Conservation (phyloP, 2,797 vertebrate species). For the Microctenopoma steveboyesi region DNA sequence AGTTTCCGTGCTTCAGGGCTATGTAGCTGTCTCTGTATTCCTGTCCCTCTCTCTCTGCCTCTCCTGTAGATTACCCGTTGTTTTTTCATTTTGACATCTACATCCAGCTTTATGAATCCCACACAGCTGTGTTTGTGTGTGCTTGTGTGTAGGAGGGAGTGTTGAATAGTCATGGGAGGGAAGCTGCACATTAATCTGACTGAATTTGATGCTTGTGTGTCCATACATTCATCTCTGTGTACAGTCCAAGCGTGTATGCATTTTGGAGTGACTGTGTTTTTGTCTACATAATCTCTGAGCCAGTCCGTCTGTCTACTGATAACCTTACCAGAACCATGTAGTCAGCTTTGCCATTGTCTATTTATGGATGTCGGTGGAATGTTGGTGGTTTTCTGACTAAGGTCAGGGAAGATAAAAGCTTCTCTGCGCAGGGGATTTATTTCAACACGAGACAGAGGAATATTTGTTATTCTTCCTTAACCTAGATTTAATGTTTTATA, state of each 20-base stretch:
- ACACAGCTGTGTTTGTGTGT: constrained; percentile 55
- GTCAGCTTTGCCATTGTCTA: constrained; percentile 53
- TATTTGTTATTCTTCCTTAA: neutral
- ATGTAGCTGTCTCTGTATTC: constrained; percentile 26
- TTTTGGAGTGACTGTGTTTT: constrained; percentile 28
- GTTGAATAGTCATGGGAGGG: constrained; percentile 54
- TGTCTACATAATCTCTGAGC: constrained; percentile 43
- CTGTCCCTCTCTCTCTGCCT: constrained; percentile 31
- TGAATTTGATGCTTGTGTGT: constrained; percentile 49
- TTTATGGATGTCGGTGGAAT: constrained; percentile 51
- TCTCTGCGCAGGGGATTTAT: constrained; percentile 19
- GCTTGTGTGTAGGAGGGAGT: constrained; percentile 66
- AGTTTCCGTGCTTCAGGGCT: constrained; percentile 57
- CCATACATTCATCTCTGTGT: constrained; percentile 12
- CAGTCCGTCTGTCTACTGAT: constrained; percentile 57
- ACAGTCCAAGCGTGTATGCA: constrained; percentile 20
- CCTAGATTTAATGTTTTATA: neutral
- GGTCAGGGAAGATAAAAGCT: constrained; percentile 19
- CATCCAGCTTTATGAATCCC: constrained; percentile 63
- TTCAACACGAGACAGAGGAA: neutral
- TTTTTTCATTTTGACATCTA: constrained; percentile 71
- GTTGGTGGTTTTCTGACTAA: constrained; percentile 39
- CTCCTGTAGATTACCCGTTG: constrained; percentile 55
- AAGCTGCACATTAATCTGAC: constrained; percentile 33
- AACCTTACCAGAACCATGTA: constrained; percentile 44